Evolutionary conservation across 1,140 invertebrate genomes (phyloP), one percentile per base, ranked within the genome.

Genomic region (Aphaenogaster ashmeadi): DNA sequence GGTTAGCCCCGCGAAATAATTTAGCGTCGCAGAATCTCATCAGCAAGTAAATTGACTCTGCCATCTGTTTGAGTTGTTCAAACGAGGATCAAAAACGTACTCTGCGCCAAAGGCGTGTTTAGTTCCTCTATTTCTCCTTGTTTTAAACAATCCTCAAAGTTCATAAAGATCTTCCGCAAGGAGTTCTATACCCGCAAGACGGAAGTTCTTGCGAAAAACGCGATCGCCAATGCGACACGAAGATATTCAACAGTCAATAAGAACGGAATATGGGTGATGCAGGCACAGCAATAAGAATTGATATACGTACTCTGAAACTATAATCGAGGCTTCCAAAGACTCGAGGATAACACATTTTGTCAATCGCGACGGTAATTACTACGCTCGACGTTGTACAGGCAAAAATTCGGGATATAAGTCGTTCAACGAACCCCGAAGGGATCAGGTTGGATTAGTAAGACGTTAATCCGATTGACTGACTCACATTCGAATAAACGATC

Each of bases 21-120:
- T 84, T 79, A 90, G 50, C 13, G 21, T 18, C 18, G 41, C 47
- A 41, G 27, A 77, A 60, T 60, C 13, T 54, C 9, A 74, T n/a
- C 47, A 71, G 62, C 56, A 86, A 87, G 15, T 38, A 50, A 60
- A 87, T 87, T 27, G 52, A 62, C 69, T 74, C 33, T 69, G 47
- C 47, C 38, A 72, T 18, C 38, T 47, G 41, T 54, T 56, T 21
- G 2, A 58, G 21, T 27, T 78, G 71, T 89, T 74, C 60, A 69
- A 69, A 27, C 56, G 56, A 87, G 86, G 74, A 90, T 90, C 81
- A 66, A 74, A 88, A 67, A 87, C 52, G 71, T 47, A 41, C 21
- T 71, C 13, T 75, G 69, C 79, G 80, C 36, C 56, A 36, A 67
- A 71, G 50, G 54, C 80, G 80, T 11, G 47, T 85, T 85, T 75